phyloP scores from a whole-genome alignment of 2,797 vertebrate species.

The Darevskia mixta region DNA sequence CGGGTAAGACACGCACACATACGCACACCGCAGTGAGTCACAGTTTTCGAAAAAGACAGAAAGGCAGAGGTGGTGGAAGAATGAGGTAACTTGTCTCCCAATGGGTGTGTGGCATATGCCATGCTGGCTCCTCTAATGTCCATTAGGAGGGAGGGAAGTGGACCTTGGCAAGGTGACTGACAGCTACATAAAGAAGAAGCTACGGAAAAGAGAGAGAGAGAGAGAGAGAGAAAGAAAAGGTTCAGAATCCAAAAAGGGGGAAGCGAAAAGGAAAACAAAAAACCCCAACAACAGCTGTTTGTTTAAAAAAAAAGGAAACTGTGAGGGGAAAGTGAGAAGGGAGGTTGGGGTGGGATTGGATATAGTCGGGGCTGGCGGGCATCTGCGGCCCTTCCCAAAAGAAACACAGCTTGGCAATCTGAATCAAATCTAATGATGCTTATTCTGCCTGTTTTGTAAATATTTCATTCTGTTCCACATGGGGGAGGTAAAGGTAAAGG shows the following conservation, averaged over 20 bases:
- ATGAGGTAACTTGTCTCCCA: slow-evolving; percentile 82
- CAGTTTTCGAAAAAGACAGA: slow-evolving; percentile 68
- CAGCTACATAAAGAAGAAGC: slow-evolving; percentile 88
- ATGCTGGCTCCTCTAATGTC: slow-evolving; percentile 79
- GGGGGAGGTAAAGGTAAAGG: too few species aligned
- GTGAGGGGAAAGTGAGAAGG: slow-evolving; percentile 7
- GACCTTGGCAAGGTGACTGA: slow-evolving; percentile 79
- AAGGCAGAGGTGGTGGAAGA: slow-evolving; percentile 76
- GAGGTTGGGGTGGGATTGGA: too few species aligned
- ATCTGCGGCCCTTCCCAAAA: background rate
- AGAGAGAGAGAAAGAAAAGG: slow-evolving; percentile 61
- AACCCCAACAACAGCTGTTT: slow-evolving; percentile 32
- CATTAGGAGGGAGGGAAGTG: slow-evolving; percentile 78
- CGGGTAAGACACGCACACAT: slow-evolving; percentile 18
- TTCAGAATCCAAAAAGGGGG: slow-evolving; percentile 75
- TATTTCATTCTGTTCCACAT: background rate
- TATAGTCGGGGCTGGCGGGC: background rate
- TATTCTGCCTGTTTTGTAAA: background rate
- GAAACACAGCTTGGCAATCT: background rate
- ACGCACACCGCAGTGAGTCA: slow-evolving; percentile 65
- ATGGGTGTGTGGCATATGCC: slow-evolving; percentile 25
- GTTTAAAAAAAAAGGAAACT: background rate
- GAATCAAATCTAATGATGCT: background rate
- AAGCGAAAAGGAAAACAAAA: slow-evolving; percentile 15
- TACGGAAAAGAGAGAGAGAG: slow-evolving; percentile 82